Base-by-base conservation (phyloP, 53 echinoderm and acorn worm species). In the Paracentrotus lividus region DNA sequence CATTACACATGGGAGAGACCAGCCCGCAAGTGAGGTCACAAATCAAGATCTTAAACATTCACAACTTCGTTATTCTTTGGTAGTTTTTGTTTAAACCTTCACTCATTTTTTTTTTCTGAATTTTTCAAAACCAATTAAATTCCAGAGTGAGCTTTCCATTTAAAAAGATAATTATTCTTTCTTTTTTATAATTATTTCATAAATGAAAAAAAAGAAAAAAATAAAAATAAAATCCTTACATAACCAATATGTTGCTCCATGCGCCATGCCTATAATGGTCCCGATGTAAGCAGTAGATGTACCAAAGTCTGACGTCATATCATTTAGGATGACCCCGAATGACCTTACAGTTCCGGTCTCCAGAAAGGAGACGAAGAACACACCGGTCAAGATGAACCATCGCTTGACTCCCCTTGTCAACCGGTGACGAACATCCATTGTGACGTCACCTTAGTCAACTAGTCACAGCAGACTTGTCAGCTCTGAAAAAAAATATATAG, bases 341-440 rank as follows among this genome's bases (percentile, higher is more conserved):
- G 92, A 92, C 76, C 92, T 52, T 57, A 92, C 92, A n/a, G 92
- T 92, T 0, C 92, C 92, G 34, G 92, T 92, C 92, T 92, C 92
- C 8, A 92, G 56, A 57, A 92, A 92, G 1, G 92, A 92, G 53
- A 92, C 92, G 92, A 92, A 92, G 77, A 92, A 92, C 33, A 92
- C 92, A 21, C 92, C 92, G 18, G 77, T 55, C 33, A 92, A 56
- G 92, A 92, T 92, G 77, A 92, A 92, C 92, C 92, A 92, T 32
- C 92, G 76, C 56, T 92, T 92, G 52, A 77, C 55, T 26, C 92
- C 92, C 55, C 77, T 32, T 13, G 92, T 92, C 42, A 92, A 24
- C 40, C 92, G 92, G 29, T 77, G 76, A 64, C 68, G 90, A 42
- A 67, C 90, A 60, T 57, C 88, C 88, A 88, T 88, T 55, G 53